These are phyloP conservation scores for Diplogasteroides magnus DNA, from an alignment of 1,140 invertebrate species.

Conservation along the genomic window DNA sequence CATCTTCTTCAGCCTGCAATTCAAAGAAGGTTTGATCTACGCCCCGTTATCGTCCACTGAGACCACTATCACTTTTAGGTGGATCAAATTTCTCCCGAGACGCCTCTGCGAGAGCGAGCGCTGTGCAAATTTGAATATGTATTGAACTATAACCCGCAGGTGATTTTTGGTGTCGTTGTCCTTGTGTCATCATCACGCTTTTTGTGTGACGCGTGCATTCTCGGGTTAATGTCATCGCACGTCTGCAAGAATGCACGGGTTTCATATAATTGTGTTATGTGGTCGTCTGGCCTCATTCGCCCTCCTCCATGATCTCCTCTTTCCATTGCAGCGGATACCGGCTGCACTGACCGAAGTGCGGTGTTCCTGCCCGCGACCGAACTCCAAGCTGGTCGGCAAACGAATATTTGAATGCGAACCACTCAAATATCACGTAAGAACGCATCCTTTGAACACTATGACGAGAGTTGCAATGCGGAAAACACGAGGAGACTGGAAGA, in stretches of 20 bases:
- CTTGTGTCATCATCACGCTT: too few species aligned
- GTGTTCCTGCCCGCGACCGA: constrained; percentile 51
- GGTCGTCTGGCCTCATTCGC: not conserved
- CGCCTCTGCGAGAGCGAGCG: constrained; percentile 48
- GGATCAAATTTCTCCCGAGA: constrained; percentile 45
- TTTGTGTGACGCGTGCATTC: too few species aligned
- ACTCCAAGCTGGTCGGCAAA: constrained; percentile 46
- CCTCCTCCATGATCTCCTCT: not conserved
- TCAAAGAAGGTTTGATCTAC: constrained; percentile 46
- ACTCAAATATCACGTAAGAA: constrained; percentile 43
- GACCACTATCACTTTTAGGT: too few species aligned
- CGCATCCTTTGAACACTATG: not conserved
- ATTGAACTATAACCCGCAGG: constrained; percentile 54
- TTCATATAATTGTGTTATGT: not conserved
- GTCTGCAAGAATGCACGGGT: too few species aligned
- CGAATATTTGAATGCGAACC: constrained; percentile 55
- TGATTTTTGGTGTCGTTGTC: too few species aligned
- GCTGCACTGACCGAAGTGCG: constrained; percentile 55
- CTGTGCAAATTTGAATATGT: constrained; percentile 55
- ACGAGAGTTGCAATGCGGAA: too few species aligned
- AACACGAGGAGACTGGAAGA: too few species aligned
- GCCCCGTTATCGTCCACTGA: too few species aligned
- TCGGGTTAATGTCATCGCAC: too few species aligned
- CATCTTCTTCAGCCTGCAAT: constrained; percentile 50
- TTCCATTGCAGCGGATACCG: constrained; percentile 48